Conservation (phyloP, 2,113 vertebrate genomes). For the Nibea albiflora region DNA sequence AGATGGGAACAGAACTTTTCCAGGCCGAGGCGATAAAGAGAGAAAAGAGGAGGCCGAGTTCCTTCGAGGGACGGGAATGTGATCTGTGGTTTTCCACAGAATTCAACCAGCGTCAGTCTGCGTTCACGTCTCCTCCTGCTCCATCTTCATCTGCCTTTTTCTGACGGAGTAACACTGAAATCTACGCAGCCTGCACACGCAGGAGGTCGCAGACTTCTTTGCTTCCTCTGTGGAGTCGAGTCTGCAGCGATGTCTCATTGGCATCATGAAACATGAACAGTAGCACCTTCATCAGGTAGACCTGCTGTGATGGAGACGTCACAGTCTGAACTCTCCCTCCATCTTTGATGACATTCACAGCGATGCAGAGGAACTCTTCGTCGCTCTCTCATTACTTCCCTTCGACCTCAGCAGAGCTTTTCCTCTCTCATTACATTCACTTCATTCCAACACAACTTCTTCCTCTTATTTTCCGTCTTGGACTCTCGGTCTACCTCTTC, state of each 20-base stretch:
- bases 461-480: neutral
- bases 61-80: slow-evolving; percentile 3
- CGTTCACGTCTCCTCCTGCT: neutral
- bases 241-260: too few species aligned
- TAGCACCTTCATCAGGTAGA: too few species aligned
- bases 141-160: neutral
- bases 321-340: neutral
- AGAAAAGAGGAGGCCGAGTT: neutral
- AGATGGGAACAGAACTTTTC: slow-evolving; percentile 20
- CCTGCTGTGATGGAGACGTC: too few species aligned
- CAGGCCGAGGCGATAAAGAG: slow-evolving; percentile 29
- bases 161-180: too few species aligned
- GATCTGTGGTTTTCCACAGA: slow-evolving; percentile 38
- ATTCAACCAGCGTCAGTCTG: neutral
- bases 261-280: too few species aligned
- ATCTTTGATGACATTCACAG: neutral
- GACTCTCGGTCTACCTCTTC: neutral
- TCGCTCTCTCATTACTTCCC: neutral
- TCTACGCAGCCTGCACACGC: too few species aligned
- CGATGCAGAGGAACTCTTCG: neutral
- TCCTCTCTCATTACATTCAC: slow-evolving; percentile 8
- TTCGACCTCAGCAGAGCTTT: neutral
- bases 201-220: too few species aligned
- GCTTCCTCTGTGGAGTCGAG: too few species aligned
- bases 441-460: slow-evolving; percentile 6